Percentiles rank a stretch among this genome's conserved stretches.
phyloP scores from a whole-genome alignment of 2,113 vertebrate genomes.

The Chaetodon auriga region DNA sequence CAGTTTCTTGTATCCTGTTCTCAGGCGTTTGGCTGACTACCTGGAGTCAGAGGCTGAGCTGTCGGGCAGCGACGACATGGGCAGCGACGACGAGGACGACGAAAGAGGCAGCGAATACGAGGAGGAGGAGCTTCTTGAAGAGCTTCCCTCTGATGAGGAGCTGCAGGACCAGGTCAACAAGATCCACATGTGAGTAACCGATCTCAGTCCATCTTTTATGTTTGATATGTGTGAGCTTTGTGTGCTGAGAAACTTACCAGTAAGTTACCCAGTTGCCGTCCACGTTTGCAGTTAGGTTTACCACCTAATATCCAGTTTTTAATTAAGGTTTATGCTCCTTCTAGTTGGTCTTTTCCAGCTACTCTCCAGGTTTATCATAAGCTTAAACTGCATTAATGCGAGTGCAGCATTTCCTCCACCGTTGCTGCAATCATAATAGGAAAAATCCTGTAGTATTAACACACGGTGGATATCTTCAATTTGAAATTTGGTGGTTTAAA shows the following conservation, averaged over 20 bases:
- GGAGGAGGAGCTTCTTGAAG: conserved; percentile 92
- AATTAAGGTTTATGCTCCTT: too few species aligned
- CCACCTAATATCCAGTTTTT: too few species aligned
- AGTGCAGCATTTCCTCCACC: not conserved
- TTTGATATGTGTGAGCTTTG: too few species aligned
- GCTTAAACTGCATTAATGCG: not conserved
- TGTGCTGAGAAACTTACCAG: too few species aligned
- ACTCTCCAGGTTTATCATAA: too few species aligned
- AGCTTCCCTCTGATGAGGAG: conserved; percentile 92
- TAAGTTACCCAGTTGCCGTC: too few species aligned
- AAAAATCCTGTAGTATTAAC: not conserved
- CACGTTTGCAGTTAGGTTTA: too few species aligned
- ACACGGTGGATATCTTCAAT: not conserved
- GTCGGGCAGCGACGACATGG: conserved; percentile 90
- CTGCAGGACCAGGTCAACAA: conserved; percentile 94
- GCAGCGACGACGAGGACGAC: conserved; percentile 92
- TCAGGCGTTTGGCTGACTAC: conserved; percentile 89
- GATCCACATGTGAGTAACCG: conserved; percentile 93
- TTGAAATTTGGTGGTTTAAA: not conserved
- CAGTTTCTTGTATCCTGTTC: not conserved
- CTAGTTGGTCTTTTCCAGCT: too few species aligned
- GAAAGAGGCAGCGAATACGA: conserved; percentile 91
- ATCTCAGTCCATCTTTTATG: not conserved
- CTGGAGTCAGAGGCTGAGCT: conserved; percentile 97
- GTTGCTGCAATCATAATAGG: not conserved